Evolutionary conservation across 2,113 vertebrate species (phyloP), one percentile per base, ranked within the genome.

Genomic region (Lagopus muta): DNA sequence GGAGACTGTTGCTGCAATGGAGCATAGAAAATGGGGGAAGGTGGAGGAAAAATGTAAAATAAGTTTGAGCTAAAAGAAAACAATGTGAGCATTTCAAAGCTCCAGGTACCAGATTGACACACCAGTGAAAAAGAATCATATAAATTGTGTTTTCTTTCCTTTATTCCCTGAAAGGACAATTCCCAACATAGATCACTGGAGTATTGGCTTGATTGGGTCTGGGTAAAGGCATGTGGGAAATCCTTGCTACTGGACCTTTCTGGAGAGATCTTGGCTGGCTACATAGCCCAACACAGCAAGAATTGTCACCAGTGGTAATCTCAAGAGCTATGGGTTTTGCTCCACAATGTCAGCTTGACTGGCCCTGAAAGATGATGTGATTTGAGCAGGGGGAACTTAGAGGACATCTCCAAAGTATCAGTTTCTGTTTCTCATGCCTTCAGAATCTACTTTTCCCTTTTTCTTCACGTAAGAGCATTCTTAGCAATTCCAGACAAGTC

Each of bases 401-500:
- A 84, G 14, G 43, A 78, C 61, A 67, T 71, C 22, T 4, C 85
- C 58, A 64, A 93, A 88, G 81, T 78, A 74, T 10, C 24, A 72
- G 34, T 82, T 85, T 82, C 71, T 82, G 34, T 24, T 90, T 83
- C n/a, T 91, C 5, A n/a, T n/a, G 17, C 24, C 54, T 77, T 19
- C 13, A 76, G 11, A 17, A 13, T n/a, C 7, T 48, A 78, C 52
- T 64, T 79, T 16, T 2, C 8, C 21, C 90, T 75, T 90, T 80
- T 36, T 0, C 19, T 71, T 83, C 28, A n/a, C 67, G 2, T 60
- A 60, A 89, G 50, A 70, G 10, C 54, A 75, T 55, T 66, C 83
- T 90, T 88, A 84, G 47, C 52, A 74, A 92, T 92, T 84, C 92
- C 74, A 92, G 91, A 79, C 81, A 87, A 74, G 82, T 88, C 88